Evolutionary conservation across 2,888 invertebrate species (phyloP), one percentile per base, ranked within the genome.

Genomic region (Ochlodes sylvanus): DNA sequence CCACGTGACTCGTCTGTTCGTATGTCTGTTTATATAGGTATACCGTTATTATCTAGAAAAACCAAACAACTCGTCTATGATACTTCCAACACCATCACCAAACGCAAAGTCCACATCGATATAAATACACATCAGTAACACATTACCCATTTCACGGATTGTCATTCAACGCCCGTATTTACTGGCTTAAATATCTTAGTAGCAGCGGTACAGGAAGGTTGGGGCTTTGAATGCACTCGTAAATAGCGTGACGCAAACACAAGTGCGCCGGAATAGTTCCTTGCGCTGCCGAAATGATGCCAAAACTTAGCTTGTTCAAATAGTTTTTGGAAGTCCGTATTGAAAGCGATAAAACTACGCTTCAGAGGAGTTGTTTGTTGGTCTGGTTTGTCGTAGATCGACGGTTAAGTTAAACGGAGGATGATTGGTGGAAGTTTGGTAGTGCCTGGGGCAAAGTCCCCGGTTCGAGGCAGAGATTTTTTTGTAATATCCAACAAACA

Each of bases 241-340:
- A 87, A 90, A 76, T 87, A 77, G 85, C 91, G 89, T 88, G 87
- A 88, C 88, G 89, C 87, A 91, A 91, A 91, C 77, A 90, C 92
- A 90, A 92, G 92, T 92, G 91, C 85, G 85, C 79, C 76, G 80
- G 79, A 80, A 79, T 72, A 71, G 61, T 74, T 80, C 75, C 73
- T 78, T 79, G 77, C 79, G 80, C 79, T 77, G 73, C 74, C 73
- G 68, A 72, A 76, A 67, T 65, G 73, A 58, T 66, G 66, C 54
- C 66, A 60, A 54, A 67, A 67, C 60, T 67, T 78, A 44, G 34
- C 27, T 58, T 58, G 52, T 60, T 66, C 52, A 60, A 66, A 54
- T 66, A 52, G 66, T 60, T 66, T 66, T 54, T 54, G n/a, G 54
- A 32, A 14, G 15, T 52, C 32, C 52, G 12, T 58, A 15, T 63